Evolutionary conservation across 2,797 vertebrate genomes (phyloP).

Genomic region (Cheirogaleus major): DNA sequence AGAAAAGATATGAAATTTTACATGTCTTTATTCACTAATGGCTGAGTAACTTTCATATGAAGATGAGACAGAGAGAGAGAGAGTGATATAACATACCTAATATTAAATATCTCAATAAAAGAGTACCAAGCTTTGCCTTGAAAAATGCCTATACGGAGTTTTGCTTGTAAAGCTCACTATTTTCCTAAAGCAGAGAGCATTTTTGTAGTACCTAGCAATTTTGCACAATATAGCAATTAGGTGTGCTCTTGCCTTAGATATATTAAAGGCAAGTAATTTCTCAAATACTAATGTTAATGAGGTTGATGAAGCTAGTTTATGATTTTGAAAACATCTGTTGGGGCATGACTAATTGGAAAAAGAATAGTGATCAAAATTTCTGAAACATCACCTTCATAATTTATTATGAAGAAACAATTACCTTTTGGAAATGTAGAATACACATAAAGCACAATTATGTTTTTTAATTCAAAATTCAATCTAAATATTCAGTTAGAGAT

Average conservation of each 20-base stretch:
- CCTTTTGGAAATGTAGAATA: neutral
- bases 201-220: constrained; percentile 51
- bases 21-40: neutral
- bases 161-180: neutral
- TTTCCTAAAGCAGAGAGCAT: constrained; percentile 29
- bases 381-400: neutral
- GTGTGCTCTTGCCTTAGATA: constrained; percentile 47
- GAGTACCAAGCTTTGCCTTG: neutral
- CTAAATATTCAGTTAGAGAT: neutral
- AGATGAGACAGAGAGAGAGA: neutral
- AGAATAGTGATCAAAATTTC: constrained; percentile 25
- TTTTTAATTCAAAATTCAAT: neutral
- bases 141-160: constrained; percentile 46
- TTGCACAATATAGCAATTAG: constrained; percentile 73
- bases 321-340: constrained; percentile 35
- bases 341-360: constrained; percentile 22
- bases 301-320: constrained; percentile 44
- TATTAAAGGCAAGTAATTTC: constrained; percentile 59
- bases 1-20: neutral
- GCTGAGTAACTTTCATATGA: neutral
- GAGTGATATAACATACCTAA: neutral
- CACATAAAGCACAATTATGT: neutral
- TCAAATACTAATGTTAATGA: constrained; percentile 66
- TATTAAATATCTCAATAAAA: neutral
- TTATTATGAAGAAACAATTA: neutral